phyloP scores from a whole-genome alignment of 2,797 vertebrate species.

The Sebastes glaucus region DNA sequence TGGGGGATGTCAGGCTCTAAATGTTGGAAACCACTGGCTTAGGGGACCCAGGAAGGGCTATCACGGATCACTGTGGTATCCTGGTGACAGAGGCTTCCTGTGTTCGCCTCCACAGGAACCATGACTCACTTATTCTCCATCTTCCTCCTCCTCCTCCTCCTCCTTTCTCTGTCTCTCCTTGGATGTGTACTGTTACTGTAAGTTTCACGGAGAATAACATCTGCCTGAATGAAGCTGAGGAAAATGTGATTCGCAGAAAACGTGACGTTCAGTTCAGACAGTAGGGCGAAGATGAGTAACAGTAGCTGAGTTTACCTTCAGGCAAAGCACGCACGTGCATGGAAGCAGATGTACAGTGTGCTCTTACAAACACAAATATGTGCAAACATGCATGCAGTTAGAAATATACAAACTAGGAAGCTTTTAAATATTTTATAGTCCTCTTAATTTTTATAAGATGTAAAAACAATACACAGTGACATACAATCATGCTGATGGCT shows the following conservation, averaged over 20 bases:
- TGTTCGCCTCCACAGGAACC: constrained; percentile 45
- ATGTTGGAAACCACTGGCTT: not conserved
- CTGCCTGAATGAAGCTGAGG: constrained; percentile 60
- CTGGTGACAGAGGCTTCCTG: constrained; percentile 43
- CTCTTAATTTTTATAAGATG: not conserved
- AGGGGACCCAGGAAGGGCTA: constrained; percentile 16
- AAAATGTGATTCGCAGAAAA: constrained; percentile 62
- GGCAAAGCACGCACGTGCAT: not conserved
- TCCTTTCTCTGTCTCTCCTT: not conserved
- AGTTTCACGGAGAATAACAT: constrained; percentile 22
- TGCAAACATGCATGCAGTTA: not conserved
- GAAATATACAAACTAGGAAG: not conserved
- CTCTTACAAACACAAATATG: not conserved
- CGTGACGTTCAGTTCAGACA: constrained; percentile 1
- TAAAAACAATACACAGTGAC: not conserved
- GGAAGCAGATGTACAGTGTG: too few species aligned
- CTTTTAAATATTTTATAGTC: not conserved
- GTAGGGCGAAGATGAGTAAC: constrained; percentile 21
- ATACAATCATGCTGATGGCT: not conserved
- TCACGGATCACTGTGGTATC: constrained; percentile 13
- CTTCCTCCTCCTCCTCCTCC: constrained; percentile 25
- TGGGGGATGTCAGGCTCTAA: not conserved
- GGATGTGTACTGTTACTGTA: constrained; percentile 22
- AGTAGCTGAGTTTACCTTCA: constrained; percentile 29
- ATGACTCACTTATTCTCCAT: constrained; percentile 52